These are phyloP conservation scores for Iguana delicatissima DNA, from an alignment of 2,797 vertebrate genomes.

Conservation along the genomic window DNA sequence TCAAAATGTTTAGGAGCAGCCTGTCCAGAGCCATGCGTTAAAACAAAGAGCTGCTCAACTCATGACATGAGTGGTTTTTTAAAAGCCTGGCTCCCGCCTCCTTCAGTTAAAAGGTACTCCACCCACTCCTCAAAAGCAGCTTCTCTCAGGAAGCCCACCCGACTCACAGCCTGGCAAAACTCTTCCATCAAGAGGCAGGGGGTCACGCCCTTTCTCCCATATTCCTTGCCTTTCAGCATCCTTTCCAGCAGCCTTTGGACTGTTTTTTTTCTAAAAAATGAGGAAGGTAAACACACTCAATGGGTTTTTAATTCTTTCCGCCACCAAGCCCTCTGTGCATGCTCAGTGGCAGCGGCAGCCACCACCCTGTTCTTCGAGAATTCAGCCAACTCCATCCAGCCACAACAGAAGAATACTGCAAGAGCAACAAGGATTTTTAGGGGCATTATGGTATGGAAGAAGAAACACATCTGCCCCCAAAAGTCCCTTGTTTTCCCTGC, in stretches of 20 bases:
- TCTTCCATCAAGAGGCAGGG: conserved; percentile 67
- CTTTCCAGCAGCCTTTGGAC: conserved; percentile 63
- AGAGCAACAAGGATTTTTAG: conserved; percentile 96
- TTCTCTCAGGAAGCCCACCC: not conserved
- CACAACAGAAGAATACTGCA: conserved; percentile 86
- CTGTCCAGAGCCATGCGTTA: too few species aligned
- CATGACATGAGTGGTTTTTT: too few species aligned
- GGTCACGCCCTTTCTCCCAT: not conserved
- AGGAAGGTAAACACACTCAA: conserved; percentile 24
- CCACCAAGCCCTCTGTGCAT: conserved; percentile 42
- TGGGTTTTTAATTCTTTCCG: conserved; percentile 39
- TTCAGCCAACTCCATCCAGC: conserved; percentile 61
- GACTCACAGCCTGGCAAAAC: conserved; percentile 52
- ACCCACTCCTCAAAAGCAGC: too few species aligned
- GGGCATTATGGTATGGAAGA: conserved; percentile 92
- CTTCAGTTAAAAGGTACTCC: too few species aligned
- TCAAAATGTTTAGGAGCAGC: too few species aligned
- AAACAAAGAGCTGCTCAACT: too few species aligned
- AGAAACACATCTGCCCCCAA: conserved; percentile 94
- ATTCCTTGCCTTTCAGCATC: conserved; percentile 48
- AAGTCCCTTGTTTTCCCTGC: conserved; percentile 82
- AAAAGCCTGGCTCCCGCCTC: too few species aligned
- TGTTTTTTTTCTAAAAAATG: conserved; percentile 56
- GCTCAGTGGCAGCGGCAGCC: not conserved
- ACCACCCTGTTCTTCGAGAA: conserved; percentile 58